Conservation (phyloP, 2,113 vertebrate genomes). For the Carlito syrichta region DNA sequence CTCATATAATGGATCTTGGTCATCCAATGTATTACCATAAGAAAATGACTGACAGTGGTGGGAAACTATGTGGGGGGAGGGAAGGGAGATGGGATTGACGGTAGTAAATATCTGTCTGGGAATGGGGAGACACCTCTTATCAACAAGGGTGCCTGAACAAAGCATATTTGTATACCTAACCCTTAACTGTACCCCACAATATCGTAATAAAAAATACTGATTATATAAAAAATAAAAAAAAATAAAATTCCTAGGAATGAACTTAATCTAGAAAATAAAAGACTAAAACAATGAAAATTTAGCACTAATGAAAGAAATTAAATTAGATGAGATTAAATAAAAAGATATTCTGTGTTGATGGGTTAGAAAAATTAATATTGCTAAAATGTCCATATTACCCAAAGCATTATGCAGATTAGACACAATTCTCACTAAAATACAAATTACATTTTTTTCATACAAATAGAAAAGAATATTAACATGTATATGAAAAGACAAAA, state of each 20-base stretch:
- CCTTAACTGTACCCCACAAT: no score
- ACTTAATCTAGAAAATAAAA: not conserved
- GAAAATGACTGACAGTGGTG: no score
- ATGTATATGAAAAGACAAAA: not conserved
- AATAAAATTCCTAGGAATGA: not conserved
- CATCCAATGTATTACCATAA: no score
- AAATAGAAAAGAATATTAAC: not conserved
- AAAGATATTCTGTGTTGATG: not conserved
- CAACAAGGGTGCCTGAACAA: no score
- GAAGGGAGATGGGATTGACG: no score
- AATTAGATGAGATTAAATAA: not conserved
- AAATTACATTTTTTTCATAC: not conserved
- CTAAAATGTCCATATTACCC: not conserved
- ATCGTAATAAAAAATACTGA: no score
- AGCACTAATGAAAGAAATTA: not conserved
- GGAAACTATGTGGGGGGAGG: no score
- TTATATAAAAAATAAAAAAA: no score
- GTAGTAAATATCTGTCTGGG: no score
- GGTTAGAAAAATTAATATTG: not conserved
- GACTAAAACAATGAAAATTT: not conserved
- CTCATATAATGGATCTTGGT: no score
- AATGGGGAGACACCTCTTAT: no score
- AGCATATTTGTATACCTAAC: no score
- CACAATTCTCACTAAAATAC: not conserved
- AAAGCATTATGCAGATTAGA: not conserved